Evolutionary conservation across 1,140 invertebrate species (phyloP).

Genomic region (Tetranychus urticae): DNA sequence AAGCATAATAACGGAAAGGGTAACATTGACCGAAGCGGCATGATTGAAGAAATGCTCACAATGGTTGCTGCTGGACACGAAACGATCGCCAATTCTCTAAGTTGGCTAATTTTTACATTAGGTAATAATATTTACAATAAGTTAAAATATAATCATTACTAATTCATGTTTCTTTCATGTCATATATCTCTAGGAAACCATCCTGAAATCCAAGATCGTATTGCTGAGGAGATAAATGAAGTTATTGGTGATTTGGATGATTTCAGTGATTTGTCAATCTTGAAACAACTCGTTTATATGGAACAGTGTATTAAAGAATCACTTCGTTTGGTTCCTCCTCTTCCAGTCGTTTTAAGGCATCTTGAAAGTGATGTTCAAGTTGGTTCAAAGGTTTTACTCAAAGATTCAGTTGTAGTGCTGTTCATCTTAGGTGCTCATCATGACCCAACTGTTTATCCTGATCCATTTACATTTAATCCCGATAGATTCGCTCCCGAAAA

Average conservation of each 20-base stretch:
- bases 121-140: too few relatives aligned
- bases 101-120: too few relatives aligned
- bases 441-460: slow-evolving; percentile 20
- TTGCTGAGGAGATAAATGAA: not conserved
- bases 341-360: slow-evolving; percentile 25
- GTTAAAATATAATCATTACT: too few relatives aligned
- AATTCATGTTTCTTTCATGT: too few relatives aligned
- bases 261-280: not conserved
- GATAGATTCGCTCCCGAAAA: slow-evolving; percentile 31
- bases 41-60: too few relatives aligned
- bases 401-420: slow-evolving; percentile 17
- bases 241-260: not conserved
- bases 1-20: too few relatives aligned
- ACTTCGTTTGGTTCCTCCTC: slow-evolving; percentile 31
- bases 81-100: too few relatives aligned
- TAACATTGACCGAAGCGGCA: too few relatives aligned
- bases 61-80: too few relatives aligned
- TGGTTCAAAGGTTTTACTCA: slow-evolving; percentile 19
- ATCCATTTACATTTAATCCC: slow-evolving; percentile 23
- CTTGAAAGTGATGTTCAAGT: slow-evolving; percentile 2
- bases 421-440: slow-evolving; percentile 21
- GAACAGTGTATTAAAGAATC: slow-evolving; percentile 12
- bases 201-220: not conserved
- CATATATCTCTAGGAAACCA: too few relatives aligned
- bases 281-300: not conserved